phyloP scores from a whole-genome alignment of 1,140 invertebrate species.

The Oedothorax gibbosus region DNA sequence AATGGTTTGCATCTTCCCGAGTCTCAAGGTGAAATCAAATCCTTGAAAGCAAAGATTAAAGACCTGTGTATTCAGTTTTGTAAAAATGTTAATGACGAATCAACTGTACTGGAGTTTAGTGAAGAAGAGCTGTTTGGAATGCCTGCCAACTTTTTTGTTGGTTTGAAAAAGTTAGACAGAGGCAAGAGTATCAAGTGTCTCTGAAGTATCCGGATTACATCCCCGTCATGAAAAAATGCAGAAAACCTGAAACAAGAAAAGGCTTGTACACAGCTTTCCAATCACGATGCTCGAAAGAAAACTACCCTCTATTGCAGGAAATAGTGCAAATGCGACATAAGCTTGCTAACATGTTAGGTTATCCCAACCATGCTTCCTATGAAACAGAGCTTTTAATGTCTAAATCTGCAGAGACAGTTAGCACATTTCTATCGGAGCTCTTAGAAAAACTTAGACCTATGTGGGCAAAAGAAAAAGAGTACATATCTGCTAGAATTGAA shows the following conservation, averaged over 20 bases:
- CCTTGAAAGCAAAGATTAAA: slow-evolving; percentile 71
- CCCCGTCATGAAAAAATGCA: slow-evolving; percentile 72
- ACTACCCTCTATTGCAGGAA: slow-evolving; percentile 72
- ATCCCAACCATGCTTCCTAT: slow-evolving; percentile 71
- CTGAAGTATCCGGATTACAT: slow-evolving; percentile 74
- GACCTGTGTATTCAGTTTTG: slow-evolving; percentile 72
- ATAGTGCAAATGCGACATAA: slow-evolving; percentile 71
- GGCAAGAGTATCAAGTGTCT: slow-evolving; percentile 71
- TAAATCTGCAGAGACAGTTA: slow-evolving; percentile 70
- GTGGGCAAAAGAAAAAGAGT: slow-evolving; percentile 69
- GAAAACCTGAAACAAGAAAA: slow-evolving; percentile 69
- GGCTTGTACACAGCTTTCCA: slow-evolving; percentile 71
- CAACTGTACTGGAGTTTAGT: slow-evolving; percentile 70
- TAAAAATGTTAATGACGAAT: slow-evolving; percentile 72
- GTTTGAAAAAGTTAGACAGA: slow-evolving; percentile 69
- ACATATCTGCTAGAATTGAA: slow-evolving; percentile 71
- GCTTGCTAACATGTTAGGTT: slow-evolving; percentile 71
- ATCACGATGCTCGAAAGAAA: slow-evolving; percentile 71
- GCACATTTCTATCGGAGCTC: slow-evolving; percentile 70
- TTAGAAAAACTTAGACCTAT: slow-evolving; percentile 70
- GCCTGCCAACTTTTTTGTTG: slow-evolving; percentile 69
- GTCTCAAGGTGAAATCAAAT: slow-evolving; percentile 69
- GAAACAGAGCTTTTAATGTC: slow-evolving; percentile 73
- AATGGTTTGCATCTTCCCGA: slow-evolving; percentile 72
- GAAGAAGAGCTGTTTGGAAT: slow-evolving; percentile 71